These are phyloP conservation scores for Solenodon paradoxus DNA, from an alignment of 2,113 vertebrate genomes.

Conservation along the genomic window DNA sequence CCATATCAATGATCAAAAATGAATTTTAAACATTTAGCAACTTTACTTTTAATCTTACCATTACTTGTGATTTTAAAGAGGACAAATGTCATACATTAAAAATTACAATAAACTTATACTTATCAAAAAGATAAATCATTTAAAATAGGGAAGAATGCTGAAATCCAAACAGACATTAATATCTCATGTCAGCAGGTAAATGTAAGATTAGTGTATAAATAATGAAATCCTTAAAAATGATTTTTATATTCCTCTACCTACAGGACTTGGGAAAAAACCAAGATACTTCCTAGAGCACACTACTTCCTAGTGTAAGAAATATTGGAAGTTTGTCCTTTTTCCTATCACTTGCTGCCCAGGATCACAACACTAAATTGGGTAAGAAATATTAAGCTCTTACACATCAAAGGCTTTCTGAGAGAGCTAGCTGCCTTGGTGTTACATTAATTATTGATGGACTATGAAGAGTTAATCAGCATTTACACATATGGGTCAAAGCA, in stretches of 20 bases:
- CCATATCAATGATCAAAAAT: neutral
- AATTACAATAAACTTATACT: neutral
- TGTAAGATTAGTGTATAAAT: neutral
- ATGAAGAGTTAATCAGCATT: neutral
- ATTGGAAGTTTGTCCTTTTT: neutral
- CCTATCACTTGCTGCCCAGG: neutral
- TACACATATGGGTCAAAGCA: neutral
- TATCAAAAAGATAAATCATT: constrained; percentile 4
- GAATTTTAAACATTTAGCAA: constrained; percentile 17
- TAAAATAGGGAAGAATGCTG: constrained; percentile 29
- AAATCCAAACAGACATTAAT: neutral
- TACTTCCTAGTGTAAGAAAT: neutral
- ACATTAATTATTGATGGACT: neutral
- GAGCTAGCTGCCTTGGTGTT: neutral
- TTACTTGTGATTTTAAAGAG: constrained; percentile 25
- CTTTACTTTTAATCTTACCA: constrained; percentile 12
- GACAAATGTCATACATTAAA: constrained; percentile 16
- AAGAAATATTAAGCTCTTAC: neutral
- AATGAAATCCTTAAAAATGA: neutral
- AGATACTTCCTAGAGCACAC: neutral
- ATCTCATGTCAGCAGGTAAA: neutral
- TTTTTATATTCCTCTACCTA: constrained; percentile 17
- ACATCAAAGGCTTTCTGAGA: neutral
- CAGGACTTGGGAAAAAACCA: neutral
- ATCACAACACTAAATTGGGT: neutral